Evolutionary conservation across 2,888 invertebrate genomes (phyloP).

Genomic region (Polyommatus icarus): DNA sequence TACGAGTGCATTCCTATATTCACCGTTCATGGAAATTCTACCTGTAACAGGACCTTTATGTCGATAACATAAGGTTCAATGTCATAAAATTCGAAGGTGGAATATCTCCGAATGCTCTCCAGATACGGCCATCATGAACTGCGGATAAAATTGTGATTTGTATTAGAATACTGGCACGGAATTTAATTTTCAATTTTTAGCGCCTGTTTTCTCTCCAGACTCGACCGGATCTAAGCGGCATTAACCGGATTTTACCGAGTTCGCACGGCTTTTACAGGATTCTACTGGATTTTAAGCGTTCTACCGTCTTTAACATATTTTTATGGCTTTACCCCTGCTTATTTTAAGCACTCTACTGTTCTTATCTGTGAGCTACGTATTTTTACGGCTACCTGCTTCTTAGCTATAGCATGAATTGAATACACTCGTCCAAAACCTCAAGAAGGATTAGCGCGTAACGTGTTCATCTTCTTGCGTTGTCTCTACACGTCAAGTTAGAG

Average conservation of each 20-base stretch:
- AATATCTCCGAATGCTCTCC: constrained; percentile 37
- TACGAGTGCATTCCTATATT: constrained; percentile 21
- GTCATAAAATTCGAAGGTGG: not conserved
- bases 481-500: not conserved
- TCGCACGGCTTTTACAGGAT: not conserved
- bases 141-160: constrained; percentile 76
- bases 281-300: not conserved
- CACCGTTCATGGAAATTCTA: not conserved
- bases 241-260: not conserved
- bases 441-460: not conserved
- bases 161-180: constrained; percentile 68
- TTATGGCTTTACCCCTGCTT: not conserved
- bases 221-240: not conserved
- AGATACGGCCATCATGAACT: constrained; percentile 70
- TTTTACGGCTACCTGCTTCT: not conserved
- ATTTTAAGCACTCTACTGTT: not conserved
- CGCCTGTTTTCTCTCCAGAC: not conserved
- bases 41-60: not conserved
- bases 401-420: not conserved
- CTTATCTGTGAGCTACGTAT: not conserved
- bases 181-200: constrained; percentile 11
- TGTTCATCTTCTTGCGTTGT: not conserved
- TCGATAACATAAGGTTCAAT: not conserved
- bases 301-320: not conserved
- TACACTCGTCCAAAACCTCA: not conserved